Evolutionary conservation across 2,888 invertebrate genomes (phyloP), one percentile per base, ranked within the genome.

Genomic region (Diplolepis rosae): DNA sequence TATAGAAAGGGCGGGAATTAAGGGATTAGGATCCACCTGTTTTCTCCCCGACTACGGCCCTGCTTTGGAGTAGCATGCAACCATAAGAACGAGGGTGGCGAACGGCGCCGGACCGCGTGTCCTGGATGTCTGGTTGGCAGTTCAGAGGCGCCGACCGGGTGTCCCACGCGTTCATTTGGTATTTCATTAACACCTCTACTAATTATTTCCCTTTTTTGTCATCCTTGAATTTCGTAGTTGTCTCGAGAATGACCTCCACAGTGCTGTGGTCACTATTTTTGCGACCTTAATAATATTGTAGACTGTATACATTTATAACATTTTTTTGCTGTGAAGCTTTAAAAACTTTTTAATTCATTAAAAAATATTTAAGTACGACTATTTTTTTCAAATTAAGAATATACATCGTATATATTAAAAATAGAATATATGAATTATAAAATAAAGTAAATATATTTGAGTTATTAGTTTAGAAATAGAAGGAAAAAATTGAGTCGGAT

Each of bases 131-230:
- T 87, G 86, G 82, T 83, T 81, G 84, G 84, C 85, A 87, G 87
- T 87, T 87, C 87, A 88, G 84, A 88, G 85, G 85, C 86, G 87
- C 88, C 88, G 88, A 87, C 86, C 83, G 79, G 82, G 83, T 87
- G 85, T 86, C 84, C 84, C 83, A 80, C 83, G 85, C 86, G 85
- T 85, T 85, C 84, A 83, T 86, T 86, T 83, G 88, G 87, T 88
- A 88, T 88, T 88, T 88, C 88, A 87, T 88, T 88, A 88, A 88
- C 88, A 87, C 88, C 88, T 88, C 82, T 82, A 83, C 88, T 88
- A 88, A 88, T 88, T 88, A 88, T 88, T 88, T 83, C 83, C 82
- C 84, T 85, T 83, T 85, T 85, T 84, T 82, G 52, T 65, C 56
- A 48, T 48, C 51, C 39, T 50, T 48, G 28, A 56, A 66, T 67